Conservation (phyloP, 2,888 invertebrate species). For the Dicyrtomina minuta region DNA sequence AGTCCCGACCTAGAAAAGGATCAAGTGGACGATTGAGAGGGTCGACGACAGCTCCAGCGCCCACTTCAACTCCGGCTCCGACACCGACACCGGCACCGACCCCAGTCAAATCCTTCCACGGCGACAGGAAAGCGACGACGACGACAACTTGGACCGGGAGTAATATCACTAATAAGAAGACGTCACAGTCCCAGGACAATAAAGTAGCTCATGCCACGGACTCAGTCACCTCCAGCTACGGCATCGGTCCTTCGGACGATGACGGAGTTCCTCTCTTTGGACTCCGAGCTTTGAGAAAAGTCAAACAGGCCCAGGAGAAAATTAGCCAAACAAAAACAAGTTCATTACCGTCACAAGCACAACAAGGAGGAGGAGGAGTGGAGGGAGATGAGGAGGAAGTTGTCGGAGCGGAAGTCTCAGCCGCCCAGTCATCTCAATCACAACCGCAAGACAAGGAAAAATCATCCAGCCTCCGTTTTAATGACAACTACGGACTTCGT, state of each 20-base stretch:
- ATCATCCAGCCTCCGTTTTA: slow-evolving; percentile 37
- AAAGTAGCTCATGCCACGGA: slow-evolving; percentile 44
- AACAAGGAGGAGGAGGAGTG: too few species aligned
- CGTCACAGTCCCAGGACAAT: not conserved
- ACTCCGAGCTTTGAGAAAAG: slow-evolving; percentile 66
- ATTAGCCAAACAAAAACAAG: slow-evolving; percentile 23
- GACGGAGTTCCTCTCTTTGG: slow-evolving; percentile 78
- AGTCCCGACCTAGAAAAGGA: slow-evolving; percentile 7
- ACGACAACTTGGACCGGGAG: not conserved
- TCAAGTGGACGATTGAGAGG: slow-evolving; percentile 12
- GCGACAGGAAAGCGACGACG: not conserved
- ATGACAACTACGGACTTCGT: slow-evolving; percentile 49
- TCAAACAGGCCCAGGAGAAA: slow-evolving; percentile 49
- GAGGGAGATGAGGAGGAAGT: too few species aligned
- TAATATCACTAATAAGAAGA: not conserved
- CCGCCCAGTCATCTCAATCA: too few species aligned
- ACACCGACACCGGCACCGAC: not conserved
- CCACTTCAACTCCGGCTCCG: not conserved
- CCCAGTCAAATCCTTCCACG: not conserved
- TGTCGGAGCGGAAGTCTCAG: too few species aligned
- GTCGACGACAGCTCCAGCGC: not conserved
- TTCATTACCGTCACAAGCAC: not conserved
- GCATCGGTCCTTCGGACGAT: slow-evolving; percentile 78
- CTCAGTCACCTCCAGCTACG: slow-evolving; percentile 74
- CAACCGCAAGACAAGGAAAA: too few species aligned